Evolutionary conservation across 2,888 invertebrate genomes (phyloP).

Genomic region (Drosophila engyochracea): DNA sequence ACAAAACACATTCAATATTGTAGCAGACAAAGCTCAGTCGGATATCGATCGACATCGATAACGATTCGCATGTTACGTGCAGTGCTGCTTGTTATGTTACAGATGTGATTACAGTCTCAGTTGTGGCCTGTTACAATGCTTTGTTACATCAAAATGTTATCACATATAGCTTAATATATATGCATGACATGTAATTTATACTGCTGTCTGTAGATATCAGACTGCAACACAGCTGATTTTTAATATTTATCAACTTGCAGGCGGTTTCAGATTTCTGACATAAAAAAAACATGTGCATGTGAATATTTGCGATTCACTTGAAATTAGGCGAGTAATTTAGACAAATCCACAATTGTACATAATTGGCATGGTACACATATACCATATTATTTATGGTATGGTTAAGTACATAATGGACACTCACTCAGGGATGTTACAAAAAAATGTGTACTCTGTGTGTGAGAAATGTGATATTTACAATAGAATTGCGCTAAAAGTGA

Average conservation of each 20-base stretch:
- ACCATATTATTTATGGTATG: not conserved
- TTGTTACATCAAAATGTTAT: not conserved
- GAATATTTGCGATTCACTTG: not conserved
- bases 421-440: not conserved
- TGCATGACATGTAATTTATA: not conserved
- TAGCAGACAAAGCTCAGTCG: not conserved
- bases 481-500: conserved; percentile 23
- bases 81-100: not conserved
- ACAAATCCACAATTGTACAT: not conserved
- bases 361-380: not conserved
- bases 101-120: not conserved
- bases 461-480: conserved; percentile 19
- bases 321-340: conserved; percentile 2
- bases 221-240: not conserved
- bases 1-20: not conserved
- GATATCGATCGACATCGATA: not conserved
- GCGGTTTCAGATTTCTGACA: conserved; percentile 1
- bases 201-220: not conserved
- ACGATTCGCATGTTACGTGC: not conserved
- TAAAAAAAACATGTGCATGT: not conserved
- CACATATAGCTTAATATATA: not conserved
- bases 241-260: not conserved
- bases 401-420: conserved; percentile 7
- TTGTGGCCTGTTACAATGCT: not conserved
- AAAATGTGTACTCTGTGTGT: not conserved